These are phyloP conservation scores for Euura saliciscinereae DNA, from an alignment of 1,140 invertebrate species.

Conservation along the genomic window DNA sequence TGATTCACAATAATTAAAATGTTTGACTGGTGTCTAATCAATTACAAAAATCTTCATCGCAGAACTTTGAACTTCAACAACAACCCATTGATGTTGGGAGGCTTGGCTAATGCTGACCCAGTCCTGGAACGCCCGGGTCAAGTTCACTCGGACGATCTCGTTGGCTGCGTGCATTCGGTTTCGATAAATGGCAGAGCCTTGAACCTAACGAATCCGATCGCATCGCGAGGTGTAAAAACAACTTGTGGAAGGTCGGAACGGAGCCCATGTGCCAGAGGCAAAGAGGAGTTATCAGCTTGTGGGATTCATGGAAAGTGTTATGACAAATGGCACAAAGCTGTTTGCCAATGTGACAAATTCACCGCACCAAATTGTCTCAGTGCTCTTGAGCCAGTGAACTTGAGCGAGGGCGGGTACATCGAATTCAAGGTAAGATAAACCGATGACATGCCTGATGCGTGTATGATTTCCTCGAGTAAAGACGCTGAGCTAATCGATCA, in stretches of 20 bases:
- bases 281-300: constrained; percentile 64
- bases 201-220: constrained; percentile 78
- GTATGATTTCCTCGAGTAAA: not conserved
- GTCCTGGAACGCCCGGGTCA: constrained; percentile 86
- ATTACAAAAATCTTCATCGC: constrained; percentile 42
- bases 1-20: not conserved
- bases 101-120: constrained; percentile 81
- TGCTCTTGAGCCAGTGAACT: constrained; percentile 79
- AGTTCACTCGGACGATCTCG: constrained; percentile 88
- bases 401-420: constrained; percentile 77
- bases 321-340: constrained; percentile 80
- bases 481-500: not conserved
- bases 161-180: constrained; percentile 91
- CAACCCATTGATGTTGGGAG: constrained; percentile 84
- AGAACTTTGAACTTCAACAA: constrained; percentile 93
- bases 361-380: constrained; percentile 79
- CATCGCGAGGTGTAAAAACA: constrained; percentile 72
- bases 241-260: constrained; percentile 75
- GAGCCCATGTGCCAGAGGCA: constrained; percentile 61
- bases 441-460: not conserved
- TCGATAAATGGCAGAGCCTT: constrained; percentile 82
- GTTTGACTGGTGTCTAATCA: constrained; percentile 9
- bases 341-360: constrained; percentile 72
- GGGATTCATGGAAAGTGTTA: constrained; percentile 74
- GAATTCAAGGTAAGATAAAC: constrained; percentile 66